Percentiles rank a stretch among this genome's conserved stretches.
Conservation (phyloP, 1,140 invertebrate species). For the Caenorhabditis inopinata region DNA sequence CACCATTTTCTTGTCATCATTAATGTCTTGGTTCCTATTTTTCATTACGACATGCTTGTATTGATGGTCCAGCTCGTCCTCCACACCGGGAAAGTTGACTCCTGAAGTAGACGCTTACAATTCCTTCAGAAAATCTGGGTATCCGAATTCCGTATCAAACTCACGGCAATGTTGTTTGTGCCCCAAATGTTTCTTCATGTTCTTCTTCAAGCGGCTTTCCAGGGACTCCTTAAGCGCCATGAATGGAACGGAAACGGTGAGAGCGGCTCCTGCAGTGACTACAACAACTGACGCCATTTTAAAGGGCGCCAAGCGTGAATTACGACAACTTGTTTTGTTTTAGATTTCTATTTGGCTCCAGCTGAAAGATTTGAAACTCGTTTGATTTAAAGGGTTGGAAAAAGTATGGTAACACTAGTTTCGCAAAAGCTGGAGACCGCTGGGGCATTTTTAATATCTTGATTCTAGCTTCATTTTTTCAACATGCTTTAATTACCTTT, state of each 20-base stretch:
- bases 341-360: not conserved
- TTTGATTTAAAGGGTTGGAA: no score
- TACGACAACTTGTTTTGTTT: not conserved
- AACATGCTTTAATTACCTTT: no score
- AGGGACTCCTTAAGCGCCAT: not conserved
- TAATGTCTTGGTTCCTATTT: not conserved
- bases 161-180: not conserved
- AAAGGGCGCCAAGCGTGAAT: slow-evolving; percentile 15
- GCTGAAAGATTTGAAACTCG: not conserved
- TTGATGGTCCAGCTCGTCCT: slow-evolving; percentile 8
- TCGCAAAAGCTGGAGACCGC: no score
- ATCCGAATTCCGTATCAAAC: not conserved
- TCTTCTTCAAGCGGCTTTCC: not conserved
- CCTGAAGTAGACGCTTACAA: no score
- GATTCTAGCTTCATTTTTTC: no score
- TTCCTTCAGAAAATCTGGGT: no score
- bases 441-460: no score
- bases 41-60: not conserved
- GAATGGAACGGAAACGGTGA: slow-evolving; percentile 16
- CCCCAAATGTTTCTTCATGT: slow-evolving; percentile 14
- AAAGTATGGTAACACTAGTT: no score
- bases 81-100: slow-evolving; percentile 1
- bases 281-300: slow-evolving; percentile 31
- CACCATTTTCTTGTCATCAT: not conserved
- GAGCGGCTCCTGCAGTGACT: slow-evolving; percentile 18